These are phyloP conservation scores for Hippocampus comes DNA, from an alignment of 2,113 vertebrate genomes.

Conservation along the genomic window DNA sequence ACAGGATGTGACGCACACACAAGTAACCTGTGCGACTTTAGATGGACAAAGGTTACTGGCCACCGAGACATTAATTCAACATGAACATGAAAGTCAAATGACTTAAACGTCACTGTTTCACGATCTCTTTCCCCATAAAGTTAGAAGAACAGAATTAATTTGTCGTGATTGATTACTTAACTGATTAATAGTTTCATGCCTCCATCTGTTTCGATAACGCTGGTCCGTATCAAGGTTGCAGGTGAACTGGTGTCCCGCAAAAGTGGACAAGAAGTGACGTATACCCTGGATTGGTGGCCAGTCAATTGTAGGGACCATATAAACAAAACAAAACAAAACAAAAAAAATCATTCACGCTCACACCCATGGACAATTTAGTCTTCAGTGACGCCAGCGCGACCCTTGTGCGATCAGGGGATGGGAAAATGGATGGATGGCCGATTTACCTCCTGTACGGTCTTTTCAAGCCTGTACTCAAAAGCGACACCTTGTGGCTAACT, in stretches of 20 bases:
- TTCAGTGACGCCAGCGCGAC: too few relatives aligned
- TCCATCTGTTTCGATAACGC: background rate
- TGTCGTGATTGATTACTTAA: background rate
- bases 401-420: too few relatives aligned
- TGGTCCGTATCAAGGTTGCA: background rate
- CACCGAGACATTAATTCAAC: background rate
- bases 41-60: background rate
- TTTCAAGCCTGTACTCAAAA: conserved; percentile 28
- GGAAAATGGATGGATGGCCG: too few relatives aligned
- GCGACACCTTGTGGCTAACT: conserved; percentile 68
- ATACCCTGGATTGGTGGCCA: too few relatives aligned
- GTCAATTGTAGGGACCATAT: too few relatives aligned
- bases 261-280: too few relatives aligned
- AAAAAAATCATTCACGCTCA: too few relatives aligned
- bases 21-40: background rate
- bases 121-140: too few relatives aligned
- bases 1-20: conserved; percentile 26
- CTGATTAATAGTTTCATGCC: background rate
- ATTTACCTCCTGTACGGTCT: background rate
- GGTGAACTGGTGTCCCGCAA: too few relatives aligned
- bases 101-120: background rate
- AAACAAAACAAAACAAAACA: too few relatives aligned
- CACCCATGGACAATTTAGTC: too few relatives aligned
- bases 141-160: background rate
- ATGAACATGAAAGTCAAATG: background rate